Percentiles rank a stretch among this genome's conserved stretches.
phyloP scores from a whole-genome alignment of 2,113 vertebrate species.

The Actenoides hombroni region DNA sequence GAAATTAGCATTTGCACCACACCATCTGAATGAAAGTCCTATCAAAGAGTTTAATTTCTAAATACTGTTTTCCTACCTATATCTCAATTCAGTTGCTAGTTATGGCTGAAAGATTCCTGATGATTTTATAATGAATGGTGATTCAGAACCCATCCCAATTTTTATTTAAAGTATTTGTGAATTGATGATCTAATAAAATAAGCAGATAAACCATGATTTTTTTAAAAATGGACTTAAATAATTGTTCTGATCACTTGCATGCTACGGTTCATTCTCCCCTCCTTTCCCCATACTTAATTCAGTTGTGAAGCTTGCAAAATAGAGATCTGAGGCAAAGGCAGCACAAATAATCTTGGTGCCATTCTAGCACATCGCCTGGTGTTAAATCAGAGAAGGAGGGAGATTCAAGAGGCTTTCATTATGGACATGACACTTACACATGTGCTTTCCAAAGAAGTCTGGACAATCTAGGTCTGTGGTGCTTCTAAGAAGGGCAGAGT shows the following conservation, averaged over 20 bases:
- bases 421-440: fast-evolving
- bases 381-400: not conserved
- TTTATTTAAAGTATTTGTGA: not conserved
- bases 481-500: not conserved
- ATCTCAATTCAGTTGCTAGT: not conserved
- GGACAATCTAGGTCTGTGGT: fast-evolving
- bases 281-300: not conserved
- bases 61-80: not conserved
- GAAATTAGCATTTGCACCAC: not conserved
- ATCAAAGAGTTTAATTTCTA: not conserved
- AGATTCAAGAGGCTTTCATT: not conserved
- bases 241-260: not conserved
- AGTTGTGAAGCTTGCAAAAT: not conserved
- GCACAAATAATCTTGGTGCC: not conserved
- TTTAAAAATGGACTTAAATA: not conserved
- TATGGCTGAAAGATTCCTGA: not conserved
- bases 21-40: not conserved
- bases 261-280: not conserved
- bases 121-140: not conserved
- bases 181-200: slow-evolving; percentile 13
- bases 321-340: not conserved
- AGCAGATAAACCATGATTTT: not conserved
- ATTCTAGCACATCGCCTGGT: not conserved
- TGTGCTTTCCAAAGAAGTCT: not conserved
- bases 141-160: slow-evolving; percentile 9